Base-by-base conservation (phyloP, 2,888 invertebrate genomes). In the Erannis defoliaria region DNA sequence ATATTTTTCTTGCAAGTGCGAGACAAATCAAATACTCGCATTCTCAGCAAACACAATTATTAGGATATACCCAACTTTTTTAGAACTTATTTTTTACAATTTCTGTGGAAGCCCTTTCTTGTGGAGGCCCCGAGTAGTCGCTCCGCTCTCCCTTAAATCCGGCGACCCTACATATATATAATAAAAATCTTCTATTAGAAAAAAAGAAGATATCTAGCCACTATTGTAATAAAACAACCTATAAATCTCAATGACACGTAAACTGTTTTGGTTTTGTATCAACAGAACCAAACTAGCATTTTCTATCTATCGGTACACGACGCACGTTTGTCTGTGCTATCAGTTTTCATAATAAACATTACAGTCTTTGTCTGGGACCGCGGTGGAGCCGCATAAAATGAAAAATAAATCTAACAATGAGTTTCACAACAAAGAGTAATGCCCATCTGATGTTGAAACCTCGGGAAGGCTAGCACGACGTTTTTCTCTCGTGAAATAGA, bases 261-360 rank as follows among this genome's bases (percentile, higher is more conserved):
- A 38, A 38, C 9, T 18, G 9, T 40, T 38, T 48, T 19, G 38
- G 46, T 48, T 21, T n/a, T 10, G 23, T 21, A 29, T 38, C 29
- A 31, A 10, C 18, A 37, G 48, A 48, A 40, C 19, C 12, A 31
- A n/a, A 48, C 2, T 35, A 19, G 12, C 8, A 19, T 31, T 10
- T 31, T 18, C 18, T 19, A 12, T 33, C 31, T 54, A 26, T 64
- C 23, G 14, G 60, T 40, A 65, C 10, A 21, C 65, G 21, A 48
- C 31, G 33, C 67, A 63, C 67, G 64, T 67, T 18, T 23, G 16
- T 31, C 46, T 40, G 42, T 33, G 45, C 54, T 58, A 62, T 67
- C 59, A 61, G 42, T 61, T 67, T 56, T 62, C 59, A 61, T 67
- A 64, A 64, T 64, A 62, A 57, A 58, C 45, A 51, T 38, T 51